A percentile compares a stretch with the other conserved stretches of the same genome.
Evolutionary conservation across 2,888 invertebrate genomes (phyloP).

Genomic region (Phanerotoma sp.): DNA sequence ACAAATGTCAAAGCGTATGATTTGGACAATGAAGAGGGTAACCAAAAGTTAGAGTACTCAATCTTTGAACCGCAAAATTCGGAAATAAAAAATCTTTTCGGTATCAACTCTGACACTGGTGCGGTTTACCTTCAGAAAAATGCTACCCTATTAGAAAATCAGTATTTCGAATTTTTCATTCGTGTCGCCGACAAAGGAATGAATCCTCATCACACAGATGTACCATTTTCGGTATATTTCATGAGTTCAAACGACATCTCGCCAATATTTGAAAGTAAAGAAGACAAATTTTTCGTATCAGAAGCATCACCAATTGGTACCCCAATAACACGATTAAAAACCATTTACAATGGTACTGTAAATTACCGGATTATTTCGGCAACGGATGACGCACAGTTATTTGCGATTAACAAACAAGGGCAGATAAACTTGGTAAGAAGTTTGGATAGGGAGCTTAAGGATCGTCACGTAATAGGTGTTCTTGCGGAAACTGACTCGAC

Average conservation of each 20-base stretch:
- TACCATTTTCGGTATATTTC: constrained; percentile 79
- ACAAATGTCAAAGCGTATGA: constrained; percentile 74
- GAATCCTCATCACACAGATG: constrained; percentile 75
- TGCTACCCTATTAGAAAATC: constrained; percentile 67
- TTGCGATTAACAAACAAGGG: constrained; percentile 71
- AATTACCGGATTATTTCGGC: constrained; percentile 67
- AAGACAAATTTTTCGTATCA: constrained; percentile 76
- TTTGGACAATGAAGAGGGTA: constrained; percentile 73
- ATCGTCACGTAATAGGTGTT: constrained; percentile 71
- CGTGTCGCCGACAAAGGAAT: constrained; percentile 82
- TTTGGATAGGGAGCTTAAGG: constrained; percentile 74
- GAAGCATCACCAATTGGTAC: constrained; percentile 75
- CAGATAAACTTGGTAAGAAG: constrained; percentile 73
- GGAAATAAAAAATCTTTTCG: constrained; percentile 66
- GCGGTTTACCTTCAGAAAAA: constrained; percentile 69
- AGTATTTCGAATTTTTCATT: constrained; percentile 85
- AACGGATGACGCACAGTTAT: constrained; percentile 63
- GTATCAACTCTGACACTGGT: constrained; percentile 74
- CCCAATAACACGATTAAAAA: constrained; percentile 68
- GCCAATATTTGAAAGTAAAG: constrained; percentile 73
- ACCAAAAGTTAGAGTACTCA: constrained; percentile 73
- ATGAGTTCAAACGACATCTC: constrained; percentile 70
- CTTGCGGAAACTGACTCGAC: constrained; percentile 72
- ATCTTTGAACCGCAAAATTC: constrained; percentile 72
- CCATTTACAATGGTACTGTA: constrained; percentile 66